Evolutionary conservation across 2,113 vertebrate genomes (phyloP).

Genomic region (Verasper variegatus): DNA sequence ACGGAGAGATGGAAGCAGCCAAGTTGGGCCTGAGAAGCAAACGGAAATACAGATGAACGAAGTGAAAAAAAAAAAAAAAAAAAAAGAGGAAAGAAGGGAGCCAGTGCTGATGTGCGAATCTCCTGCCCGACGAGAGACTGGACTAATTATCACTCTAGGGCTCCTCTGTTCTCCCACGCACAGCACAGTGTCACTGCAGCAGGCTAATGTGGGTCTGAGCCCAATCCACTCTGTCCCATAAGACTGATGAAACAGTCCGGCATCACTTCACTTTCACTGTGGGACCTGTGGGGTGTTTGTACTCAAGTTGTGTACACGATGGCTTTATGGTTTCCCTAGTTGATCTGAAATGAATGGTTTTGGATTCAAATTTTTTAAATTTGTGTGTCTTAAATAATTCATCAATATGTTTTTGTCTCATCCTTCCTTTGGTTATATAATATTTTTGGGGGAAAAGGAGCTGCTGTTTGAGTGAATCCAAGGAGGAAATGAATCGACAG

Average conservation of each 20-base stretch:
- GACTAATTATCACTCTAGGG: conserved; percentile 77
- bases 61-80: conserved; percentile 21
- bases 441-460: too few relatives aligned
- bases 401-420: too few relatives aligned
- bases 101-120: conserved; percentile 56
- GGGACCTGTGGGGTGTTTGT: neutral
- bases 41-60: conserved; percentile 30
- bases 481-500: too few relatives aligned
- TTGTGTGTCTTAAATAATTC: too few relatives aligned
- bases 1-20: conserved; percentile 39
- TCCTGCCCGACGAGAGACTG: conserved; percentile 54
- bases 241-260: conserved; percentile 43
- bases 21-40: conserved; percentile 22
- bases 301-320: neutral
- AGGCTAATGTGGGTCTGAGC: conserved; percentile 58
- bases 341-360: too few relatives aligned
- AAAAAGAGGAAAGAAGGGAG: conserved; percentile 5
- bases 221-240: conserved; percentile 44
- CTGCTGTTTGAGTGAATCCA: too few relatives aligned
- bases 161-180: conserved; percentile 61
- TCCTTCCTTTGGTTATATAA: too few relatives aligned
- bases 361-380: too few relatives aligned
- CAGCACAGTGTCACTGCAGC: conserved; percentile 30
- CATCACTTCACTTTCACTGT: conserved; percentile 29
- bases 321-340: neutral